Conservation (phyloP, 2,888 invertebrate genomes). For the Lampropteryx suffumata region DNA sequence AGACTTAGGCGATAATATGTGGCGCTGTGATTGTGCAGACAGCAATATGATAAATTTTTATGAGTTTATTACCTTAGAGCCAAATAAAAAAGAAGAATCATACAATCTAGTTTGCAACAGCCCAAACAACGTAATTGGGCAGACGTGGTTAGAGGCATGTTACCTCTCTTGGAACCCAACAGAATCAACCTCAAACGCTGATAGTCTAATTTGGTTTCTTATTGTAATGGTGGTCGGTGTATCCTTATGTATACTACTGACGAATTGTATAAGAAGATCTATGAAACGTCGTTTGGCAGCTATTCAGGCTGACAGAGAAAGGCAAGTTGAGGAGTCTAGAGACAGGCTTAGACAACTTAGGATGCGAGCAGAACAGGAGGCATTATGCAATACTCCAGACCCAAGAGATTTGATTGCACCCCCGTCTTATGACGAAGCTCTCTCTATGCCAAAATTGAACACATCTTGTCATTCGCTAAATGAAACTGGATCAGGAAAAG, state of each 20-base stretch:
- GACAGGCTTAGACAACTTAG: conserved; percentile 81
- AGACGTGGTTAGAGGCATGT: conserved; percentile 87
- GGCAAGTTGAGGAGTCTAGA: conserved; percentile 82
- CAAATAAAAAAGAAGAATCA: conserved; percentile 78
- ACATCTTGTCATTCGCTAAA: conserved; percentile 82
- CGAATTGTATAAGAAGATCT: conserved; percentile 79
- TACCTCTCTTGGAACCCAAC: conserved; percentile 83
- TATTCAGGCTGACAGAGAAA: conserved; percentile 77
- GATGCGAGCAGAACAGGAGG: conserved; percentile 78
- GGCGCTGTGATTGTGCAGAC: conserved; percentile 89
- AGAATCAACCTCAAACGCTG: conserved; percentile 60
- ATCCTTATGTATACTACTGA: conserved; percentile 76
- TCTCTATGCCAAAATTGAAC: conserved; percentile 87
- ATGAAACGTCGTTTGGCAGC: conserved; percentile 79
- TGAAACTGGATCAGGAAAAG: conserved; percentile 71
- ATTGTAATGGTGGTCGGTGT: conserved; percentile 80
- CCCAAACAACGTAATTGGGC: conserved; percentile 84
- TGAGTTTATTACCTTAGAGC: conserved; percentile 82
- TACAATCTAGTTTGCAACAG: conserved; percentile 85
- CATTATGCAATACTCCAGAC: conserved; percentile 85
- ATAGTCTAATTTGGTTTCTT: conserved; percentile 83
- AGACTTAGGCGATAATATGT: conserved; percentile 88
- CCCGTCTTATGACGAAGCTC: conserved; percentile 90
- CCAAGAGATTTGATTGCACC: conserved; percentile 87
- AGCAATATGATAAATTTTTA: conserved; percentile 84